phyloP scores from a whole-genome alignment of 2,797 vertebrate species.

The Cichlasoma orientale region DNA sequence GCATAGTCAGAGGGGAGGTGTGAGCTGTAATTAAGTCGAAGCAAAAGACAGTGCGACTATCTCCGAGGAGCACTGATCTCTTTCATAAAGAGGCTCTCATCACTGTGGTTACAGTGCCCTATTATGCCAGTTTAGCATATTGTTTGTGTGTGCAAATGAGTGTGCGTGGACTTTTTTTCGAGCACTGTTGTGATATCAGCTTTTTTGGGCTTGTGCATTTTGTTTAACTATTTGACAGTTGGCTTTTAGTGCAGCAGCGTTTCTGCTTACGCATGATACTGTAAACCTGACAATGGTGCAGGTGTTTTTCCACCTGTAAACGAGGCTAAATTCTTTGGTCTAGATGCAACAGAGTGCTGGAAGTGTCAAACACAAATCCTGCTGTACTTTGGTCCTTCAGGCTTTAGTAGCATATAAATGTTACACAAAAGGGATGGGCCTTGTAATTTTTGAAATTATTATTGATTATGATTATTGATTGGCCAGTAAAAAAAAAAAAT shows the following conservation, averaged over 20 bases:
- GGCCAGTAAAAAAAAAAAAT: neutral
- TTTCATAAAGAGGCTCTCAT: slow-evolving; percentile 40
- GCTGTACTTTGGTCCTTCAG: neutral
- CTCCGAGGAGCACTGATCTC: slow-evolving; percentile 58
- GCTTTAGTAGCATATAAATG: neutral
- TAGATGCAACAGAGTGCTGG: neutral
- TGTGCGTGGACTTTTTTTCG: neutral
- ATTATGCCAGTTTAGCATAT: slow-evolving; percentile 46
- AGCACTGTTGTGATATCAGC: slow-evolving; percentile 7
- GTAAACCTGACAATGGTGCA: slow-evolving; percentile 1
- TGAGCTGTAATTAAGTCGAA: slow-evolving; percentile 70
- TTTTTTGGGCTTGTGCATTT: slow-evolving; percentile 8
- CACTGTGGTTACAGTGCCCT: slow-evolving; percentile 17
- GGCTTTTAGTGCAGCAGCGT: neutral
- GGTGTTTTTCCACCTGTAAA: slow-evolving; percentile 7
- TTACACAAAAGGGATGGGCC: neutral
- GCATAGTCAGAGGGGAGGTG: slow-evolving; percentile 47
- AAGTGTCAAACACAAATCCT: neutral
- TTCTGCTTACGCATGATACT: neutral
- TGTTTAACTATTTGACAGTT: slow-evolving; percentile 6
- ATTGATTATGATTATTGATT: neutral
- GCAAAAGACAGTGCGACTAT: slow-evolving; percentile 54
- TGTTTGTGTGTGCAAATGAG: slow-evolving; percentile 29
- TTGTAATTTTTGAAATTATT: neutral
- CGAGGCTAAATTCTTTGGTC: neutral